Conservation (phyloP, 1,140 invertebrate species). For the Rhizoglyphus robini region DNA sequence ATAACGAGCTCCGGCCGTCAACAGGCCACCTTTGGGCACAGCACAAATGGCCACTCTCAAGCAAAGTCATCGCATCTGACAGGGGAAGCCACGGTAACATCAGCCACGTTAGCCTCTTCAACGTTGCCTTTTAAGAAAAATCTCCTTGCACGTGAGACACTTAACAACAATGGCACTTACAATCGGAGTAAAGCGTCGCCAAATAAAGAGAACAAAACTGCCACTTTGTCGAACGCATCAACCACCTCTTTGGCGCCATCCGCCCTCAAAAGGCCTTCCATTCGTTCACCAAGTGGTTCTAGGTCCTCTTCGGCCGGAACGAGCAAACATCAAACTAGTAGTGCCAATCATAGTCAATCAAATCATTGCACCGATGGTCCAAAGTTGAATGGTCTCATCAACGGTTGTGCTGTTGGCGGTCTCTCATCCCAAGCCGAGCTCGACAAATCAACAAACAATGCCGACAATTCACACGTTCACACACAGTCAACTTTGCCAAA, state of each 20-base stretch:
- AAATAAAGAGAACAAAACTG: slow-evolving; percentile 7
- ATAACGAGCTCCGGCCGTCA: neutral
- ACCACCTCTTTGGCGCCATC: neutral
- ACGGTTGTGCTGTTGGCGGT: too few relatives aligned
- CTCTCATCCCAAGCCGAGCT: too few relatives aligned
- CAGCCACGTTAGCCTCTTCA: too few relatives aligned
- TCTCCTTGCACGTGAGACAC: slow-evolving; percentile 3
- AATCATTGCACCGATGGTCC: neutral
- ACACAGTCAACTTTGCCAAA: neutral
- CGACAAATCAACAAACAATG: too few relatives aligned
- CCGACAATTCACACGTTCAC: too few relatives aligned
- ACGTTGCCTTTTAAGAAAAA: slow-evolving; percentile 14
- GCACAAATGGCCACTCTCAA: neutral
- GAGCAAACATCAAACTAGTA: neutral
- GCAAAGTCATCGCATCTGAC: neutral
- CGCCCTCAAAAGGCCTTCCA: neutral
- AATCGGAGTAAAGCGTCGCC: slow-evolving; percentile 5
- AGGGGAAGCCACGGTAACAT: neutral
- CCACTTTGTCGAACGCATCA: neutral
- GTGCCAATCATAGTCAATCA: neutral
- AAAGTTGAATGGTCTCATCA: neutral
- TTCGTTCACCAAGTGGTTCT: neutral
- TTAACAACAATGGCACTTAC: neutral
- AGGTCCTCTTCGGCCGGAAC: too few relatives aligned
- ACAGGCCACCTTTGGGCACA: neutral